Evolutionary conservation across 2,888 invertebrate genomes (phyloP).

Genomic region (Sarcophaga caerulescens): DNA sequence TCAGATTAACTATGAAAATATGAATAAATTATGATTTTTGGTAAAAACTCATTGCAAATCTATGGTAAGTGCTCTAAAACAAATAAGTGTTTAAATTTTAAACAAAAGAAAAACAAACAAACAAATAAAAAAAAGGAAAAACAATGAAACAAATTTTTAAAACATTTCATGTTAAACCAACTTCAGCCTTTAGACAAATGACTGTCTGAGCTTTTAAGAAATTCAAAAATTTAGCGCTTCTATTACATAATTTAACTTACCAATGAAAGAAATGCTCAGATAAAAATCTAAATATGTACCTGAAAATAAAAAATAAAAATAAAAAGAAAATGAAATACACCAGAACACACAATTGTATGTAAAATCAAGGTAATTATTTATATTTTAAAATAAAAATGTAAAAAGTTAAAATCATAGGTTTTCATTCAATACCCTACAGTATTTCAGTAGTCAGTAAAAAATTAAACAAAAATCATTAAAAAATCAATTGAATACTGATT

Average conservation of each 20-base stretch:
- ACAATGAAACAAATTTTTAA: not conserved
- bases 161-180: not conserved
- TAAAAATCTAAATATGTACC: not conserved
- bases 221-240: not conserved
- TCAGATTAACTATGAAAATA: too few relatives aligned
- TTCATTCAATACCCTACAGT: too few relatives aligned
- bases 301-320: not conserved
- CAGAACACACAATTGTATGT: conserved; percentile 30
- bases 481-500: too few relatives aligned
- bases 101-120: not conserved
- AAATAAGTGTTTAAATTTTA: not conserved
- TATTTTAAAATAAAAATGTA: conserved; percentile 25
- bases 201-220: not conserved
- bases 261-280: conserved; percentile 51
- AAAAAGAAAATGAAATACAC: not conserved
- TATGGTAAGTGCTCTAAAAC: too few relatives aligned
- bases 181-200: conserved; percentile 5
- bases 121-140: not conserved
- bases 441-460: too few relatives aligned
- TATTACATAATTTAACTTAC: conserved; percentile 56
- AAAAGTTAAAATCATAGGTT: not conserved
- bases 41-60: too few relatives aligned
- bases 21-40: too few relatives aligned
- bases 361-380: conserved; percentile 56
- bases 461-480: too few relatives aligned